Evolutionary conservation across 2,888 invertebrate genomes (phyloP).

Genomic region (Cataglyphis albicans): DNA sequence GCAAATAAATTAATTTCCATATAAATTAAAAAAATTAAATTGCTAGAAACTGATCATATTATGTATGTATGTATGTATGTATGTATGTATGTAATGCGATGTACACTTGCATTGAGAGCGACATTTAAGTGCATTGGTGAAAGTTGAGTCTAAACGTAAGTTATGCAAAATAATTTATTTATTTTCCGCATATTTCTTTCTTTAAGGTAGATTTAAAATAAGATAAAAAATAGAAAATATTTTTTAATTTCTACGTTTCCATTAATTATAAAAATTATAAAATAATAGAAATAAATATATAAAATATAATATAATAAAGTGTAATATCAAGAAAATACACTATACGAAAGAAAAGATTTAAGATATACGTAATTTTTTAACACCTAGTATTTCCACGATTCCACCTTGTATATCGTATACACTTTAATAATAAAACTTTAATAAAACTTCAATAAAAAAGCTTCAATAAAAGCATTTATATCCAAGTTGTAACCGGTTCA

Average conservation of each 20-base stretch:
- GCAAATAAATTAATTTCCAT: neutral
- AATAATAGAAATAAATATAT: neutral
- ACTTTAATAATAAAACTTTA: neutral
- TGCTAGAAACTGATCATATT: neutral
- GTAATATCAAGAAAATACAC: neutral
- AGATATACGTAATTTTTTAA: neutral
- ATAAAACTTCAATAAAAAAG: too few species aligned
- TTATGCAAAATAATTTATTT: neutral
- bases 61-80: too few species aligned
- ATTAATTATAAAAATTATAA: neutral
- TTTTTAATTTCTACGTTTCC: neutral
- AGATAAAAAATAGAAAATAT: neutral
- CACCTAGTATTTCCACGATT: neutral
- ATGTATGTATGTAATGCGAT: too few species aligned
- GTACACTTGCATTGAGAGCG: conserved; percentile 11
- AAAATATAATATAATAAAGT: neutral
- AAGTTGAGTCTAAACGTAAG: conserved; percentile 38
- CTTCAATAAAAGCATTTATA: neutral
- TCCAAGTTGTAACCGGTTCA: neutral
- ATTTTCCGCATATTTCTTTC: neutral
- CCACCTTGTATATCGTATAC: neutral
- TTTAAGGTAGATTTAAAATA: neutral
- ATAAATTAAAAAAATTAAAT: neutral
- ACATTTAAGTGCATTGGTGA: conserved; percentile 43
- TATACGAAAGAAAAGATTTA: neutral